Evolutionary conservation across 30 jellyfish, hydroid and myxozoan genomes (phyloP), one percentile per base, ranked within the genome.

Genomic region (Chrysaora quinquecirrha): DNA sequence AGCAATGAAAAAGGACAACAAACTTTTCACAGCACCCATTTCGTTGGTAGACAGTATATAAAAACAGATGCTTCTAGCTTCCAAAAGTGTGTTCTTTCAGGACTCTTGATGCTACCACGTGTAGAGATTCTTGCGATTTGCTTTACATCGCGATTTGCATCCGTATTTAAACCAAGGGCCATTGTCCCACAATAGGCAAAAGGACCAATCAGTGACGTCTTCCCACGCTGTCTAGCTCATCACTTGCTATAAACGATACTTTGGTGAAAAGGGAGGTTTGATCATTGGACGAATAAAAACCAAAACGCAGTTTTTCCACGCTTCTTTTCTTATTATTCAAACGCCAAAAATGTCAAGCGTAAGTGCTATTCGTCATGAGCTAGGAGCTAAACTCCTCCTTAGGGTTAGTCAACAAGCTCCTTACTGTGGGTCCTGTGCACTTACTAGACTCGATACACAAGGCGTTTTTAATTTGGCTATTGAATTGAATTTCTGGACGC

Each of bases 261-360:
- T 80, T 80, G 90, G 63, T 80, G 90, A 80, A 80, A 80, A 47
- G 90, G 32, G 84, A 68, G 90, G 90, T 66, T 68, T 34, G 48
- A 48, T 20, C 32, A 50, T 29, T 30, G 31, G 72, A 54, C 68
- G 76, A 60, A 32, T 12, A 50, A 69, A 48, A 50, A 21, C 76
- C 81, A 30, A 10, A 52, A 25, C 68, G 6, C 68, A 20, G 29
- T 52, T 52, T 52, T 52, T 52, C 68, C 68, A 52, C 68, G 68
- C 68, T 52, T 52, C 68, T 52, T 10, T 52, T 52, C 29, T 52
- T 19, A 12, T 3, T 2, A 52, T 52, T 52, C 68, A 10, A 10
- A 20, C 68, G 29, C 24, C 29, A 10, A 7, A 3, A 2, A 20
- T 10, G 12, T 10, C 24, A 52, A 52, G 16, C 9, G 9, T 16